A percentile compares a stretch with the other conserved stretches of the same genome.
Evolutionary conservation across 2,888 invertebrate species (phyloP).

Genomic region (Tetanocera ferruginea): DNA sequence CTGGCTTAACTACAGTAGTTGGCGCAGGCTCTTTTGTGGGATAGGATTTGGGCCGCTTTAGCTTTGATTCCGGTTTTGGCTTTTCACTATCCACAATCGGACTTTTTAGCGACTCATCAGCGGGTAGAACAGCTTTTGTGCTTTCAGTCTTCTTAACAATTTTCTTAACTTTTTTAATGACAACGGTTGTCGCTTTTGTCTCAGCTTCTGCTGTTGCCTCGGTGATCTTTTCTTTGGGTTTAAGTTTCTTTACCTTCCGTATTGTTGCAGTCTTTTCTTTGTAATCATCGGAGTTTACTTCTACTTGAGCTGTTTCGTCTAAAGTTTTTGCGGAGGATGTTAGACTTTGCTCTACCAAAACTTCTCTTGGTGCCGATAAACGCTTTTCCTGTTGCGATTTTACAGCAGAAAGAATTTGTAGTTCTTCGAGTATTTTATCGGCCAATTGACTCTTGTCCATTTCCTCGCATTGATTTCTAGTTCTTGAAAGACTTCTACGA

Average conservation of each 20-base stretch:
- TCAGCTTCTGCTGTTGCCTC: constrained; percentile 44
- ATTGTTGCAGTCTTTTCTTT: constrained; percentile 52
- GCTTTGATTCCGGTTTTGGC: constrained; percentile 69
- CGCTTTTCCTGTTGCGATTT: constrained; percentile 56
- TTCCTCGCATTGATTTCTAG: constrained; percentile 52
- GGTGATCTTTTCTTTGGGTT: constrained; percentile 58
- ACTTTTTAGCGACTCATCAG: constrained; percentile 18
- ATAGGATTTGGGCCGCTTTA: constrained; percentile 74
- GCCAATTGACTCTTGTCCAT: constrained; percentile 63
- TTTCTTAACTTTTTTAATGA: constrained; percentile 62
- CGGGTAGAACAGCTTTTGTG: constrained; percentile 34
- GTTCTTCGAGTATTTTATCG: constrained; percentile 66
- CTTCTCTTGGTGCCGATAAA: constrained; percentile 37
- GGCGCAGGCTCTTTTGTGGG: constrained; percentile 69
- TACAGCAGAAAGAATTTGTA: constrained; percentile 64
- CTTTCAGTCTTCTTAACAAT: constrained; percentile 59
- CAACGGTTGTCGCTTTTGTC: constrained; percentile 49
- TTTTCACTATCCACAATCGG: constrained; percentile 47
- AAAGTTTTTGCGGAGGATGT: neutral
- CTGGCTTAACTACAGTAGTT: constrained; percentile 47
- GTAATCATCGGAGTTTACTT: constrained; percentile 43
- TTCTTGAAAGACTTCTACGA: constrained; percentile 58
- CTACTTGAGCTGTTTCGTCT: neutral
- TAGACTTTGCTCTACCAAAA: neutral
- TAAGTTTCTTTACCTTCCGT: constrained; percentile 60